phyloP scores from a whole-genome alignment of 2,888 invertebrate species.

The Caenorhabditis afra region DNA sequence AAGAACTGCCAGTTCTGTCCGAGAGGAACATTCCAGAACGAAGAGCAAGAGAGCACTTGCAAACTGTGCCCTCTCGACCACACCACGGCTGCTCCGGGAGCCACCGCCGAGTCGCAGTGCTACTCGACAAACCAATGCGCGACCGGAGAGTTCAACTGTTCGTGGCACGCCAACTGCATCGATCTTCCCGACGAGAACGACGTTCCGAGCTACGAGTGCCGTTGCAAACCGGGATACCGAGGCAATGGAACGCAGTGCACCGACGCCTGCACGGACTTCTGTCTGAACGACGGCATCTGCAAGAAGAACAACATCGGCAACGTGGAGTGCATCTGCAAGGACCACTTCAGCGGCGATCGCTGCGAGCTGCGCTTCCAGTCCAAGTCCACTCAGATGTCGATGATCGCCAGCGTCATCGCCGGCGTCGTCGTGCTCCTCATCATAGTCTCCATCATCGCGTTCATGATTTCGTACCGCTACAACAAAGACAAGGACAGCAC shows the following conservation, averaged over 20 bases:
- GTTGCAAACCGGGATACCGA: constrained; percentile 94
- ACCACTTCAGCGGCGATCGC: constrained; percentile 76
- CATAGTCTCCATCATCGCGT: constrained; percentile 76
- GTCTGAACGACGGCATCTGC: constrained; percentile 80
- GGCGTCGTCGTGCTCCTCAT: constrained; percentile 75
- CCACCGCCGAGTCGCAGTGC: constrained; percentile 79
- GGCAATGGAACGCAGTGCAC: constrained; percentile 83
- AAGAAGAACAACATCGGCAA: constrained; percentile 79
- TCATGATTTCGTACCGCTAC: constrained; percentile 78
- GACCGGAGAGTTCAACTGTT: constrained; percentile 80
- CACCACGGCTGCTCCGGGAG: constrained; percentile 85
- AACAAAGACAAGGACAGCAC: constrained; percentile 61
- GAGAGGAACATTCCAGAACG: constrained; percentile 93
- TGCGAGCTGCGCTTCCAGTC: constrained; percentile 70
- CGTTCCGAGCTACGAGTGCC: constrained; percentile 85
- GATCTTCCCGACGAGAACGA: constrained; percentile 80
- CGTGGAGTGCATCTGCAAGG: constrained; percentile 80
- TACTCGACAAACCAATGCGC: constrained; percentile 80
- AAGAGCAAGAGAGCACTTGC: constrained; percentile 92
- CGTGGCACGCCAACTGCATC: constrained; percentile 80
- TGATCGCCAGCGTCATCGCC: constrained; percentile 57
- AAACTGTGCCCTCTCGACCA: constrained; percentile 92
- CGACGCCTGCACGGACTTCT: constrained; percentile 80
- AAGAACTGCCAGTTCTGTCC: constrained; percentile 93
- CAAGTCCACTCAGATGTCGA: constrained; percentile 67